Evolutionary conservation across 2,888 invertebrate genomes (phyloP).

Genomic region (Eupithecia abbreviata): DNA sequence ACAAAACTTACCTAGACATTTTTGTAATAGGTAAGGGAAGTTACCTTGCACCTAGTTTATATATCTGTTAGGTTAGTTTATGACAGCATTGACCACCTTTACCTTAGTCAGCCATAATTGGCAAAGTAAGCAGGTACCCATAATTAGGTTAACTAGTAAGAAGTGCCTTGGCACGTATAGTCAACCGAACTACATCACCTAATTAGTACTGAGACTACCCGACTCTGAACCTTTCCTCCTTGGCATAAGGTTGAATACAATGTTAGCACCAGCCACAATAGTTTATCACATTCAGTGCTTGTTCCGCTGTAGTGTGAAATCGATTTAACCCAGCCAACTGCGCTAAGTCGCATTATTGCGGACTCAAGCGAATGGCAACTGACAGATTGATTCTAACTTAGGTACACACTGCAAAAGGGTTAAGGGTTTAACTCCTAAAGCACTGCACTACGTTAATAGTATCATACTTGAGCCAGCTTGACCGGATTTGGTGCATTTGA

Average conservation of each 20-base stretch:
- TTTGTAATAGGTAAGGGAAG: not conserved
- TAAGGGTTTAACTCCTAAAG: not conserved
- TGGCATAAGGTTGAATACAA: constrained; percentile 9
- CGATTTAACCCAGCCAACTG: constrained; percentile 29
- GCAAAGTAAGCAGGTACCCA: not conserved
- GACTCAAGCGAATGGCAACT: constrained; percentile 27
- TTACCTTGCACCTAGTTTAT: not conserved
- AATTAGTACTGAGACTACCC: not conserved
- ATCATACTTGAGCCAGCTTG: not conserved
- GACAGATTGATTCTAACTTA: constrained; percentile 17
- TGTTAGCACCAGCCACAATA: not conserved
- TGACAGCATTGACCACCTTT: not conserved
- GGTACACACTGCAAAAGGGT: not conserved
- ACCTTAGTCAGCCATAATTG: not conserved
- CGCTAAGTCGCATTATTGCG: constrained; percentile 30
- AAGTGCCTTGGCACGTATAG: constrained; percentile 1
- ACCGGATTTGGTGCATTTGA: not conserved
- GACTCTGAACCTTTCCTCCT: constrained; percentile 1
- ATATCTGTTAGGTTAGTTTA: not conserved
- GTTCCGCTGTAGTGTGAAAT: constrained; percentile 34
- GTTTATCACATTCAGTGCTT: constrained; percentile 29
- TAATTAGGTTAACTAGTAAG: constrained; percentile 3
- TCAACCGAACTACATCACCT: not conserved
- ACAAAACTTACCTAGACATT: not conserved
- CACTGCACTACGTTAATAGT: no score